Evolutionary conservation across 2,113 vertebrate species (phyloP).

Genomic region (Phylloscopus trochiloides): DNA sequence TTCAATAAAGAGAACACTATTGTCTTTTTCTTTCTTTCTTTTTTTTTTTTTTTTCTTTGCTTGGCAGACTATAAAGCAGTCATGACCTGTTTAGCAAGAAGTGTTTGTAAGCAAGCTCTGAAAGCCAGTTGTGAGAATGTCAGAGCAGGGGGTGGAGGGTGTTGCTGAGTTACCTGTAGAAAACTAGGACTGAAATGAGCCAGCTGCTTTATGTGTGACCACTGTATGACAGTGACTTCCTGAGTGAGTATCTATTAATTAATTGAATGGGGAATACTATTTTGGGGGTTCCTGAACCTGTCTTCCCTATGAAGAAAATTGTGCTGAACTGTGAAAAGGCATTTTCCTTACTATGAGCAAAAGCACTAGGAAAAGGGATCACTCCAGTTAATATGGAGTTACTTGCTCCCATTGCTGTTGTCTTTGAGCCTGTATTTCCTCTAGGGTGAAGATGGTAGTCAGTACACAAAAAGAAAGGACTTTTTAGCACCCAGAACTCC

Average conservation of each 20-base stretch:
- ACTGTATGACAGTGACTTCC: not conserved
- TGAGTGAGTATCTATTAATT: not conserved
- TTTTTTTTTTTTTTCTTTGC: too few relatives aligned
- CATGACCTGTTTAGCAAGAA: constrained; percentile 54
- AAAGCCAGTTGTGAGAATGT: not conserved
- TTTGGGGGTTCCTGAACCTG: not conserved
- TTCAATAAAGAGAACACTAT: constrained; percentile 11
- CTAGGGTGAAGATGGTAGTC: not conserved
- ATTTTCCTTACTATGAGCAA: not conserved
- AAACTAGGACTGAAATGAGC: not conserved
- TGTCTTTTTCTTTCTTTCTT: not conserved
- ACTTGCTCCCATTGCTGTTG: not conserved
- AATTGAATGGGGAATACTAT: not conserved
- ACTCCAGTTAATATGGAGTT: not conserved
- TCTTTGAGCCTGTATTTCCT: not conserved
- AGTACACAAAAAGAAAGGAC: not conserved
- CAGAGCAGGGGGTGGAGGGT: not conserved
- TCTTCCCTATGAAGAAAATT: not conserved
- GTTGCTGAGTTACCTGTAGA: not conserved
- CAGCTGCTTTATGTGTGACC: not conserved
- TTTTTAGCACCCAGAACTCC: not conserved
- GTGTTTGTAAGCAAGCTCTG: constrained; percentile 5
- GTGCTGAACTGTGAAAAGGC: not conserved
- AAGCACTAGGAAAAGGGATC: not conserved
- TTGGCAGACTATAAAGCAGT: not conserved